A percentile compares a stretch with the other conserved stretches of the same genome.
Conservation (phyloP, 1,140 invertebrate species). For the Papilio helenus region DNA sequence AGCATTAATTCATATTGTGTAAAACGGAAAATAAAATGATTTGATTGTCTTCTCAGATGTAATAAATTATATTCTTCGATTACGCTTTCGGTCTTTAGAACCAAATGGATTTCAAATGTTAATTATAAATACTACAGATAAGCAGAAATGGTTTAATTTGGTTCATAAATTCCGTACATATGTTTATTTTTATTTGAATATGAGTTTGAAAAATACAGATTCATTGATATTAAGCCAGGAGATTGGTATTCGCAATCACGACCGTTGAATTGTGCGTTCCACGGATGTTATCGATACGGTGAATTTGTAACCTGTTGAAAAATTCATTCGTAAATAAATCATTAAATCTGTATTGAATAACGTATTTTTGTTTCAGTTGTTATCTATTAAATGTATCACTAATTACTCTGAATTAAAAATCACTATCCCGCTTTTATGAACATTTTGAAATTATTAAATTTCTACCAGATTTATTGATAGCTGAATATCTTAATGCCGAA, state of each 20-base stretch:
- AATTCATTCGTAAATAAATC: slow-evolving; percentile 1
- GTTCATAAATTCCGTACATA: neutral
- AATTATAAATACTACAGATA: neutral
- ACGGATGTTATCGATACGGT: slow-evolving; percentile 5
- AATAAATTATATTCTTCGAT: too few relatives aligned
- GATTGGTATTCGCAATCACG: slow-evolving; percentile 17
- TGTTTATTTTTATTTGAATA: neutral
- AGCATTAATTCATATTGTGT: too few relatives aligned
- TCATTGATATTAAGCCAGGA: neutral
- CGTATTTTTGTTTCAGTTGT: neutral
- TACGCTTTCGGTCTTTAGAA: too few relatives aligned
- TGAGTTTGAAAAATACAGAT: neutral
- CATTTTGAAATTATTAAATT: neutral
- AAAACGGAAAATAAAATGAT: too few relatives aligned
- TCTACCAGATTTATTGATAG: neutral
- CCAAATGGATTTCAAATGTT: neutral
- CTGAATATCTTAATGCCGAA: neutral
- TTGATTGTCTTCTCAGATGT: too few relatives aligned
- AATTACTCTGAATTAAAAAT: neutral
- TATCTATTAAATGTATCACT: neutral
- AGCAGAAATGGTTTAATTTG: too few relatives aligned
- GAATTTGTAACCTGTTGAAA: slow-evolving; percentile 20
- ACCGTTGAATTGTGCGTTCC: slow-evolving; percentile 6
- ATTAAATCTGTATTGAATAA: neutral
- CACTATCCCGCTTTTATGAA: neutral